These are phyloP conservation scores for Chrysoperla carnea DNA, from an alignment of 1,140 invertebrate genomes.

Conservation along the genomic window DNA sequence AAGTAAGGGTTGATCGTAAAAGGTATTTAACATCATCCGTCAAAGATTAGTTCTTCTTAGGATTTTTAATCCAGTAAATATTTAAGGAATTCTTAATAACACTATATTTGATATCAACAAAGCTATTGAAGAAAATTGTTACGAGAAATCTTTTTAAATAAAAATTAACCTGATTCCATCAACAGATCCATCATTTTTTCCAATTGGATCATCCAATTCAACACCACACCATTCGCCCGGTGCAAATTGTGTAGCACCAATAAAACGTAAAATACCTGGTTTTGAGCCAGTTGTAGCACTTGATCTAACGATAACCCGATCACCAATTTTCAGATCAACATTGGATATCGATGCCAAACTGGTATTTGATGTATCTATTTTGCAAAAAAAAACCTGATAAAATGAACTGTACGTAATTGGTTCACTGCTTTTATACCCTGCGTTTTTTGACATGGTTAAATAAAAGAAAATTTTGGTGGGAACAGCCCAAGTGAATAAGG, in stretches of 20 bases:
- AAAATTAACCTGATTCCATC: constrained; percentile 51
- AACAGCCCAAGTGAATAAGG: no score
- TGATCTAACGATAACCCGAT: constrained; percentile 78
- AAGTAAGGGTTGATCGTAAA: no score
- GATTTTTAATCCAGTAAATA: no score
- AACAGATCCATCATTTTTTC: constrained; percentile 93
- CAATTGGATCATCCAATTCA: constrained; percentile 80
- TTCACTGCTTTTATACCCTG: neutral
- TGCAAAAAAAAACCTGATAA: neutral
- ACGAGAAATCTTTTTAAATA: neutral
- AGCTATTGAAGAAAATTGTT: neutral
- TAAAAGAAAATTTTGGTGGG: neutral
- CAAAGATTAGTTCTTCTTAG: no score
- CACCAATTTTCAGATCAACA: constrained; percentile 58
- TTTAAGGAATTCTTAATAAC: no score
- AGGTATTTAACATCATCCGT: no score
- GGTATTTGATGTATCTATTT: constrained; percentile 32
- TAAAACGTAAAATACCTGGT: constrained; percentile 66
- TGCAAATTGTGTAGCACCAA: constrained; percentile 79
- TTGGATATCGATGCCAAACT: constrained; percentile 29
- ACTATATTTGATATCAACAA: no score
- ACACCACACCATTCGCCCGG: constrained; percentile 87
- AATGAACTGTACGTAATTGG: neutral
- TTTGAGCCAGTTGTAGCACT: constrained; percentile 67
- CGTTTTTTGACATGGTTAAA: neutral